These are phyloP conservation scores for Apamea sordens DNA, from an alignment of 2,888 invertebrate genomes.

Conservation along the genomic window DNA sequence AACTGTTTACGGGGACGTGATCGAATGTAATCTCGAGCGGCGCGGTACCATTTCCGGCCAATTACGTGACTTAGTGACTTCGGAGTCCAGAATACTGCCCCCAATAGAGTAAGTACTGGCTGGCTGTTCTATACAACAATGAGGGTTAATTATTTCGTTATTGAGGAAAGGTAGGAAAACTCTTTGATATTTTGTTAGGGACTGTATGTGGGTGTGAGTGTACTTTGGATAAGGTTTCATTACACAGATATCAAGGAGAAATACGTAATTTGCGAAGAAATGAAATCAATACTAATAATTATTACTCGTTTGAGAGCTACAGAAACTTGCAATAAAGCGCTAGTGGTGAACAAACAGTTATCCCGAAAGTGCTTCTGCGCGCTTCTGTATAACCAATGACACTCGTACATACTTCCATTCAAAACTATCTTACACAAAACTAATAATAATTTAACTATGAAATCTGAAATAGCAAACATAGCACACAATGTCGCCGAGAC, in stretches of 20 bases:
- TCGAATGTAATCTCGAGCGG: conserved; percentile 82
- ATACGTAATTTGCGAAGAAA: not conserved
- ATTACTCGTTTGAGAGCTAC: not conserved
- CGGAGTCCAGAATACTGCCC: conserved; percentile 72
- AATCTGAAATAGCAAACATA: conserved; percentile 55
- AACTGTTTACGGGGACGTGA: conserved; percentile 84
- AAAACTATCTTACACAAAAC: conserved; percentile 39
- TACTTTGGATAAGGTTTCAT: conserved; percentile 2
- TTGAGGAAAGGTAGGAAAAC: conserved; percentile 65
- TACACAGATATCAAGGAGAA: not conserved
- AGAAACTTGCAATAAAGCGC: not conserved
- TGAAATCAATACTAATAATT: not conserved
- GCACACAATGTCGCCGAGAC: conserved; percentile 69
- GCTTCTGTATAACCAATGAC: not conserved
- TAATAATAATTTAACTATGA: conserved; percentile 47
- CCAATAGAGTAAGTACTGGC: conserved; percentile 63
- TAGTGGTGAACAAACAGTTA: not conserved
- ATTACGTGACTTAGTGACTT: conserved; percentile 83
- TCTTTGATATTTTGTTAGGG: conserved; percentile 35
- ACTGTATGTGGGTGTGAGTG: conserved; percentile 1
- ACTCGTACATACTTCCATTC: conserved; percentile 14
- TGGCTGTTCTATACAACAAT: conserved; percentile 66
- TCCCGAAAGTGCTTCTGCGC: not conserved
- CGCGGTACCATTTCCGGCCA: conserved; percentile 83
- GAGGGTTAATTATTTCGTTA: conserved; percentile 72